phyloP scores from a whole-genome alignment of 2,113 vertebrate genomes.

The Rhinoptilus africanus region DNA sequence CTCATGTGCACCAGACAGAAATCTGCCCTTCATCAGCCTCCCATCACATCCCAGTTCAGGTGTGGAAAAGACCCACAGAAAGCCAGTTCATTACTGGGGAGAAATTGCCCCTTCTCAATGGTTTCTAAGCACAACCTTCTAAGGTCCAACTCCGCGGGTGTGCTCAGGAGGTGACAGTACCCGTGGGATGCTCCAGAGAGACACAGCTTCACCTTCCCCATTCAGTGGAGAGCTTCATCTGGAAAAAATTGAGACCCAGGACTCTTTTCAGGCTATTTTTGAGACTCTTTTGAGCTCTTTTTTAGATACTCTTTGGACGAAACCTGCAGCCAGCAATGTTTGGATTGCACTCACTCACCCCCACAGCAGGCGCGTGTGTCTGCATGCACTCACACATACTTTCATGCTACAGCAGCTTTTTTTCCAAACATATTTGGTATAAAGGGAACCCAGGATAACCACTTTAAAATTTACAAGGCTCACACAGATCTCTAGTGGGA shows the following conservation, averaged over 20 bases:
- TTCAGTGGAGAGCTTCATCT: neutral
- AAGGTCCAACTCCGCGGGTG: fast-evolving
- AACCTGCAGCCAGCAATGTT: neutral
- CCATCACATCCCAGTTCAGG: neutral
- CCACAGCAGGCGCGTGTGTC: neutral
- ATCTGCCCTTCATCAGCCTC: neutral
- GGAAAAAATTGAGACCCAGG: neutral
- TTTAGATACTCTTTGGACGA: neutral
- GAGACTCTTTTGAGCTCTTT: neutral
- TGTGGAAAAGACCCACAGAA: neutral
- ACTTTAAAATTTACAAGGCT: neutral
- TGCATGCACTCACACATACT: neutral
- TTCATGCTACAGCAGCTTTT: neutral
- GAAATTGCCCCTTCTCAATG: neutral
- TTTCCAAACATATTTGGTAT: neutral
- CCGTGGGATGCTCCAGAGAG: neutral
- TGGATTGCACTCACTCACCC: neutral
- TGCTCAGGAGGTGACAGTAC: neutral
- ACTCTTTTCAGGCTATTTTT: neutral
- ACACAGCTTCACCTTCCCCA: neutral
- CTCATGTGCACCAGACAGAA: neutral
- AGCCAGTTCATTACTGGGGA: neutral
- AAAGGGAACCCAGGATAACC: neutral
- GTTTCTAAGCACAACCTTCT: neutral
- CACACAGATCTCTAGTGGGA: neutral